Percentiles rank a stretch among this genome's conserved stretches.
These are phyloP conservation scores for Sinohyriopsis cumingii DNA, from an alignment of 2,888 invertebrate genomes.

Conservation along the genomic window DNA sequence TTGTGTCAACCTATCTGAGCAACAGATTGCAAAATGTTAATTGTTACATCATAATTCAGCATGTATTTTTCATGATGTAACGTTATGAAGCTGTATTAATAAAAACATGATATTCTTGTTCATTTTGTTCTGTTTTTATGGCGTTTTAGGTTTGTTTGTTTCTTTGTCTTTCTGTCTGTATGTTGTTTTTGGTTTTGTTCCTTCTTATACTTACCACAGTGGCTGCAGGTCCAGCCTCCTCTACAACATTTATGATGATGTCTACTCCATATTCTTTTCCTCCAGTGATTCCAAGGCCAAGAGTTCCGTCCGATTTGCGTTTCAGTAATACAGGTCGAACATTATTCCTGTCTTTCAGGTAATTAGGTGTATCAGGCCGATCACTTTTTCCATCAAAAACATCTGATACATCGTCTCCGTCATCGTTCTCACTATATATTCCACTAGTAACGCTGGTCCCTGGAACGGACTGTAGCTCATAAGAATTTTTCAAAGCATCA, in stretches of 20 bases:
- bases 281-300: slow-evolving; percentile 57
- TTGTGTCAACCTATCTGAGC: too few species aligned
- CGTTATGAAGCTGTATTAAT: too few species aligned
- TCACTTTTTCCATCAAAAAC: slow-evolving; percentile 15
- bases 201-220: slow-evolving; percentile 42
- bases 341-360: slow-evolving; percentile 33
- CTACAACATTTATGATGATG: slow-evolving; percentile 52
- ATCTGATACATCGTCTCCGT: slow-evolving; percentile 30
- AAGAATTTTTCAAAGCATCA: slow-evolving; percentile 37
- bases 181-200: too few species aligned
- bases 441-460: slow-evolving; percentile 54
- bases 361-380: slow-evolving; percentile 21
- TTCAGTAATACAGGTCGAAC: slow-evolving; percentile 46
- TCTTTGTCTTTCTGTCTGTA: too few species aligned
- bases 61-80: too few species aligned
- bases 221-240: slow-evolving; percentile 56
- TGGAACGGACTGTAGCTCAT: slow-evolving; percentile 41
- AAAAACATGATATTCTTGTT: too few species aligned
- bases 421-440: slow-evolving; percentile 44
- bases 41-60: too few species aligned
- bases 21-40: too few species aligned
- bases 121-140: too few species aligned
- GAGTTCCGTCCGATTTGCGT: slow-evolving; percentile 51
- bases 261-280: slow-evolving; percentile 59
- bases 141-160: too few species aligned